Evolutionary conservation across 2,797 vertebrate species (phyloP), one percentile per base, ranked within the genome.

Genomic region (Kryptopterus vitreolus): DNA sequence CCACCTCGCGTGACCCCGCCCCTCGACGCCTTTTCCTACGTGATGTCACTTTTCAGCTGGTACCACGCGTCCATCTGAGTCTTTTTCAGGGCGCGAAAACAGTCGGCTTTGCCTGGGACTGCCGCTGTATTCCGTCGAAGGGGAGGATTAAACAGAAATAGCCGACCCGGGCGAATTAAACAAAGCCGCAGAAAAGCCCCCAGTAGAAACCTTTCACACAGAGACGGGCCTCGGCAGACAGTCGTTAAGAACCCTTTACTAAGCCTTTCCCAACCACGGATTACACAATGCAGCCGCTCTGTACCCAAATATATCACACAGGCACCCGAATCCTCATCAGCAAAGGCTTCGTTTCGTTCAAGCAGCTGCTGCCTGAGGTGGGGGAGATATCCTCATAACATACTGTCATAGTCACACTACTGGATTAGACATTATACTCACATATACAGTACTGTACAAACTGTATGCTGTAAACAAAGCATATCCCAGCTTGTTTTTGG

Each of bases 71-170:
- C 63, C 63, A 78, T 59, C 69, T 29, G 76, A 61, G 73, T 50
- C 81, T 48, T 55, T 80, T 68, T 79, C 84, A 59, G 53, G 78
- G 63, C 55, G 63, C 81, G 53, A 85, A 85, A 83, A 81, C 74
- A 82, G 69, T 80, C 57, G 70, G 68, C 57, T 68, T 81, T 68
- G 70, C 57, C 29, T 74, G 46, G 35, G 77, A 63, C 50, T 5
- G 12, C 77, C 35, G 46, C 73, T 20, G 53, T 46, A 15, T 66
- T 46, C 65, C 13, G 22, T 8, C 24, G 53, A 38, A n/a, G 76
- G 7, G 0, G 71, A 46, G 80, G 80, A 82, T 82, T 78, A 48
- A 48, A 55, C 71, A 58, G 71, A 75, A 84, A 79, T 31, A 80
- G 70, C 78, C 78, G 43, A 38, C 35, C 26, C 77, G 20, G 73